These are phyloP conservation scores for Megalurothrips usitatus DNA, from an alignment of 2,888 invertebrate species.

Conservation along the genomic window DNA sequence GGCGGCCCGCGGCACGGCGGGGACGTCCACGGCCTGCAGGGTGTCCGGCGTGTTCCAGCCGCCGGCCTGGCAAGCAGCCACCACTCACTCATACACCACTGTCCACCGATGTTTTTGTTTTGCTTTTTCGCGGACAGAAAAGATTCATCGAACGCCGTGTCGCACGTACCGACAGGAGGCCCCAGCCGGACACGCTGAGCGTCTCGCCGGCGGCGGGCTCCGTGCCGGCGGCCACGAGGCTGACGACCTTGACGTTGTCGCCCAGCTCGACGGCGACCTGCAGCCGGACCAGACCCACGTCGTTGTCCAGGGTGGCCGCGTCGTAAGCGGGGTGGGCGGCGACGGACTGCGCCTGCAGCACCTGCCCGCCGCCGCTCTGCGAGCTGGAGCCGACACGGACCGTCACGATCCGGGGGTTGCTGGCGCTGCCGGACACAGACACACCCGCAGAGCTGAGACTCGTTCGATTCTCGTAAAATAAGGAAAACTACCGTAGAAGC, in stretches of 20 bases:
- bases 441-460: too few relatives aligned
- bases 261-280: neutral
- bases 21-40: too few relatives aligned
- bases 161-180: neutral
- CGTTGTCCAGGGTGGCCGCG: neutral
- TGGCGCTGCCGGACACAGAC: neutral
- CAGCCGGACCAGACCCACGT: neutral
- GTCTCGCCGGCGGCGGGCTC: neutral
- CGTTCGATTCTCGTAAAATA: too few relatives aligned
- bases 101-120: too few relatives aligned
- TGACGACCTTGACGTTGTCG: neutral
- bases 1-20: neutral
- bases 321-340: neutral
- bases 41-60: too few relatives aligned
- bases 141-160: too few relatives aligned
- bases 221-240: neutral
- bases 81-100: too few relatives aligned
- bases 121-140: too few relatives aligned
- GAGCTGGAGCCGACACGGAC: neutral
- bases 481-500: too few relatives aligned
- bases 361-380: neutral
- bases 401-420: neutral
- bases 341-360: neutral
- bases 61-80: too few relatives aligned
- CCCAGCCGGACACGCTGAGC: neutral